Evolutionary conservation across 2,888 invertebrate genomes (phyloP).

Genomic region (Tholera decimalis): DNA sequence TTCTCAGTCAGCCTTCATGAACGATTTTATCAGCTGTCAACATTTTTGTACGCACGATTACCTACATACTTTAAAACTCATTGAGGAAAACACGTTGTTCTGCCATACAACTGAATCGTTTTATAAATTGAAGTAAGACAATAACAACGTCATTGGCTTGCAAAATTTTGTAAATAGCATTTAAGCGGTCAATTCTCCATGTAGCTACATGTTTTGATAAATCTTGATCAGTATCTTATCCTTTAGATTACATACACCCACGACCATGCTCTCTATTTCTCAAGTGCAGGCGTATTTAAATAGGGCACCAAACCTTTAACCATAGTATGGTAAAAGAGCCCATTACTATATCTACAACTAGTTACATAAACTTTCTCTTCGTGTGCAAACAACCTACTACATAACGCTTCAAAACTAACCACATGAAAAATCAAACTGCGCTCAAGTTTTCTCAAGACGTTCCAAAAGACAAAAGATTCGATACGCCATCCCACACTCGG

Average conservation of each 20-base stretch:
- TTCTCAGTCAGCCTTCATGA: conserved; percentile 1
- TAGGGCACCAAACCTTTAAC: neutral
- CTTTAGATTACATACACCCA: too few species aligned
- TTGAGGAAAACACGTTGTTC: neutral
- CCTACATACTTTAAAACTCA: neutral
- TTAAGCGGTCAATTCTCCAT: too few species aligned
- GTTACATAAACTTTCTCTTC: neutral
- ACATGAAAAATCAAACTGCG: conserved; percentile 11
- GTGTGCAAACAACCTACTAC: neutral
- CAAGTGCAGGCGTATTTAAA: neutral
- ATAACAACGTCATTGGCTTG: too few species aligned
- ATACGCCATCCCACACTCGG: conserved; percentile 13
- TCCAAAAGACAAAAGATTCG: neutral
- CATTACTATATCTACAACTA: too few species aligned
- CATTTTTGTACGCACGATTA: conserved; percentile 16
- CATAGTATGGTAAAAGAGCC: too few species aligned
- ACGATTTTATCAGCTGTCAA: conserved; percentile 28
- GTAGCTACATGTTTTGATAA: too few species aligned
- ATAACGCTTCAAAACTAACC: neutral
- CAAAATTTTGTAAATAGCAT: too few species aligned
- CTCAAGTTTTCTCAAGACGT: conserved; percentile 1
- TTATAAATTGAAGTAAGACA: neutral
- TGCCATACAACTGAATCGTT: neutral
- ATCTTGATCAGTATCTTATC: too few species aligned
- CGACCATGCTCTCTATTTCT: too few species aligned